phyloP scores from a whole-genome alignment of 2,113 vertebrate genomes.

The Neoarius graeffei region DNA sequence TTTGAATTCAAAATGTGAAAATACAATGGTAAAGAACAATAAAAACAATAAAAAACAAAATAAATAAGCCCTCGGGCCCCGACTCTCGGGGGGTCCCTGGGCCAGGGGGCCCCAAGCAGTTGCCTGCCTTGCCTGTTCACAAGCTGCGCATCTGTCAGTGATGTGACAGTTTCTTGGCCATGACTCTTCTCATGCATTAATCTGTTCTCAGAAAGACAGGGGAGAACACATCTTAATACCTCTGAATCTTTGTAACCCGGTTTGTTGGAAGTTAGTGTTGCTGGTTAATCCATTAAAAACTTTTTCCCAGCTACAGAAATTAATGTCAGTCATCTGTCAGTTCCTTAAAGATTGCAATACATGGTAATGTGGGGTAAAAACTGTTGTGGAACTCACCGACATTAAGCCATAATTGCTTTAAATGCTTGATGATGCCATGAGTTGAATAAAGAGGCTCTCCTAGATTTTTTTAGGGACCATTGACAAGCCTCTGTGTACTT shows the following conservation, averaged over 20 bases:
- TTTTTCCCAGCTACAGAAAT: not conserved
- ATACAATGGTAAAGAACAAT: too few relatives aligned
- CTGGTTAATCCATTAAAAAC: not conserved
- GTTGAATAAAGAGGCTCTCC: slow-evolving; percentile 45
- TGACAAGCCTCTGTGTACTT: slow-evolving; percentile 13
- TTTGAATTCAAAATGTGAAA: too few relatives aligned
- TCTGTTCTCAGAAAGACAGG: not conserved
- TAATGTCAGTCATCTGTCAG: slow-evolving; percentile 7
- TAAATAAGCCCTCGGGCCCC: too few relatives aligned
- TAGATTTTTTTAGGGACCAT: slow-evolving; percentile 22
- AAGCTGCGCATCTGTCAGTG: too few relatives aligned
- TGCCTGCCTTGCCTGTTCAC: too few relatives aligned
- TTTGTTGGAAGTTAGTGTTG: not conserved
- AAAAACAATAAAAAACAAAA: too few relatives aligned
- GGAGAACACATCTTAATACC: not conserved
- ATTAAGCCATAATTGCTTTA: slow-evolving; percentile 4
- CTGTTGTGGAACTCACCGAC: slow-evolving; percentile 1
- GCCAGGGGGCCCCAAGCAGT: too few relatives aligned
- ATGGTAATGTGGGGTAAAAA: not conserved
- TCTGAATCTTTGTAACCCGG: not conserved
- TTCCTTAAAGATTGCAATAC: not conserved
- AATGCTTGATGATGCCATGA: slow-evolving; percentile 36
- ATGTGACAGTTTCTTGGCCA: slow-evolving; percentile 26
- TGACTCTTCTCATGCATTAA: not conserved
- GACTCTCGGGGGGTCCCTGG: too few relatives aligned